Conservation (phyloP, 2,113 vertebrate species). For the Puffinus mauretanicus region DNA sequence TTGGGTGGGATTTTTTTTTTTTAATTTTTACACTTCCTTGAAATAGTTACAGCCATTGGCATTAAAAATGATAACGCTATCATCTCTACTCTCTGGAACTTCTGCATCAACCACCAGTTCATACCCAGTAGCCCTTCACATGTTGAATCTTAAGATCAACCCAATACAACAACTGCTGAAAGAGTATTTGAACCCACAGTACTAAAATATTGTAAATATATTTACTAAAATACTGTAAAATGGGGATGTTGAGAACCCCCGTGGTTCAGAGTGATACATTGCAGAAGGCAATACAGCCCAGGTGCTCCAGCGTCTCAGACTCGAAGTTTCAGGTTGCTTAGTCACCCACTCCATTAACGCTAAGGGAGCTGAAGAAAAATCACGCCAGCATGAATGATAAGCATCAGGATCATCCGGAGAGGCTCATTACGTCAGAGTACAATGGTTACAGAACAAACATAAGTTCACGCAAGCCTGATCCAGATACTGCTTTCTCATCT, state of each 20-base stretch:
- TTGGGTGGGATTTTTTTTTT: not conserved
- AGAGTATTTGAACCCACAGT: not conserved
- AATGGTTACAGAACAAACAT: not conserved
- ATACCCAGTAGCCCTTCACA: not conserved
- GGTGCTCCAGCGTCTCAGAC: not conserved
- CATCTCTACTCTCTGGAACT: not conserved
- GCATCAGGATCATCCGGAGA: not conserved
- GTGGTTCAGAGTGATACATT: rapidly evolving
- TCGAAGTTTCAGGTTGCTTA: not conserved
- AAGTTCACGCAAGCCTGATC: not conserved
- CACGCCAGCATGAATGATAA: not conserved
- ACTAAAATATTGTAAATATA: not conserved
- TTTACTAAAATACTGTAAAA: not conserved
- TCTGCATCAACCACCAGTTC: not conserved
- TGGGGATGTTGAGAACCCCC: not conserved
- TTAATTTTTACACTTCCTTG: not conserved
- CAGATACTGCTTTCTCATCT: not conserved
- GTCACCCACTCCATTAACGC: not conserved
- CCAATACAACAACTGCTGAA: not conserved
- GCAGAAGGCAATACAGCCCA: not conserved
- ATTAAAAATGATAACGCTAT: not conserved
- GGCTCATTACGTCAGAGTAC: not conserved
- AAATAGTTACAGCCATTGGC: not conserved
- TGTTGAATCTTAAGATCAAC: not conserved
- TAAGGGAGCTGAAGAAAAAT: not conserved